A percentile compares a stretch with the other conserved stretches of the same genome.
These are phyloP conservation scores for Leptinotarsa tumamoca DNA, from an alignment of 2,888 invertebrate genomes.

Conservation along the genomic window DNA sequence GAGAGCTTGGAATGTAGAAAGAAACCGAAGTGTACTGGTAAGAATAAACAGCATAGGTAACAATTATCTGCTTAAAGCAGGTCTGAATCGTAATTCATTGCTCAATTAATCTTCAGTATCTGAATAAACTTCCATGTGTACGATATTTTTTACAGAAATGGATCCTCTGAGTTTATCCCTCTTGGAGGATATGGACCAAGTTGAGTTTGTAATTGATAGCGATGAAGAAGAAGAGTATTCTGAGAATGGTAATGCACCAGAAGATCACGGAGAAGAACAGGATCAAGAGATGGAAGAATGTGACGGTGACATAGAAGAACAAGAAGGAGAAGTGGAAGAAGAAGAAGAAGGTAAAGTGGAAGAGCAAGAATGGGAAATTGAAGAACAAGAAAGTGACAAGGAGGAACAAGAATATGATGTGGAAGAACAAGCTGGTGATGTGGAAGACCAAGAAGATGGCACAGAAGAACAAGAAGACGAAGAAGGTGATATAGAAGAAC, in stretches of 20 bases:
- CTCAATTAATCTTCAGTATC: not conserved
- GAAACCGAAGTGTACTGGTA: not conserved
- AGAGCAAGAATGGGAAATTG: too few species aligned
- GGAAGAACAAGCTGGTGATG: not conserved
- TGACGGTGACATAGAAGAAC: not conserved
- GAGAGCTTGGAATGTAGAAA: not conserved
- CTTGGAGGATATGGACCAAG: slow-evolving; percentile 26
- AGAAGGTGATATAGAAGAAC: too few species aligned
- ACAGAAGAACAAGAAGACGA: too few species aligned
- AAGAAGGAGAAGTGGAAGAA: not conserved
- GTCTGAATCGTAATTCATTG: too few species aligned
- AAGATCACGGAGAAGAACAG: not conserved
- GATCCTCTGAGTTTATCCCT: slow-evolving; percentile 7
- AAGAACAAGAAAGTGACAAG: too few species aligned
- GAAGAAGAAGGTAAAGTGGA: too few species aligned
- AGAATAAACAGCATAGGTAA: too few species aligned
- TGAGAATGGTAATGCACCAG: slow-evolving; percentile 5
- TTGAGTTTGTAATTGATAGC: slow-evolving; percentile 32
- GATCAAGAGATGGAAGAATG: not conserved
- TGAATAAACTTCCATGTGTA: not conserved
- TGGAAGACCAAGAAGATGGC: too few species aligned
- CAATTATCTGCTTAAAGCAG: too few species aligned
- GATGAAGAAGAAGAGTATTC: slow-evolving; percentile 22
- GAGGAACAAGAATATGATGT: too few species aligned
- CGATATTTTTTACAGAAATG: not conserved